Base-by-base conservation (phyloP, 92 coral and sea anemone genomes). In the Actinernus sp. region DNA sequence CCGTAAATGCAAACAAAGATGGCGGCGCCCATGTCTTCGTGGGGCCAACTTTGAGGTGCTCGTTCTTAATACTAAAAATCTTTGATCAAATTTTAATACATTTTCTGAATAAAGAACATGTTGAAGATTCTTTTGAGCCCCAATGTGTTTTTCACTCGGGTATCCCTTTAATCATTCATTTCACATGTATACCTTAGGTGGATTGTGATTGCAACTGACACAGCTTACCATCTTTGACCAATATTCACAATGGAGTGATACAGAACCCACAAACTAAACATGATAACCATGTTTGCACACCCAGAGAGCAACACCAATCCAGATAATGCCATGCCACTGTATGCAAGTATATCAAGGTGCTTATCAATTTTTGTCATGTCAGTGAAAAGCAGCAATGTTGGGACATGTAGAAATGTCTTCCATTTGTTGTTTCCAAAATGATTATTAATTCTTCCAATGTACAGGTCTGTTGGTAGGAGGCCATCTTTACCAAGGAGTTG, bases 401-500 rank as follows among this genome's bases (percentile, higher is more conserved):
- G 98, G 4, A 94, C 87, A 67, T 78, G 87, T 23, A 87, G 85
- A 49, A 91, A 70, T 1, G 93, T 72, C 21, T 69, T 73, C 92
- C 93, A 87, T 7, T 7, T 18, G 28, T 88, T 79, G 26, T 49
- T 55, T 20, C 91, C 94, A 83, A 94, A 94, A 38, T 91, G 93
- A 9, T 76, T 61, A 37, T 75, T 73, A 26, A 94, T 73, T 24
- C 79, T 86, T 4, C 78, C 45, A 23, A 94, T 81, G 52, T 91
- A 94, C 62, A 78, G 44, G 61, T 88, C 79, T 22, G 93, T 30
- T 64, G 98, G 98, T 33, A 94, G 66, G 49, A 94, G 96, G 16
- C 98, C 98, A 67, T 87, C 65, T 62, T 75, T 83, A 11, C 98
- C 98, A n/a, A 94, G 86, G 19, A 94, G 84, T 32, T 91, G 97